These are phyloP conservation scores for Peromyscus polionotus DNA, from an alignment of 2,113 vertebrate species.

Conservation along the genomic window DNA sequence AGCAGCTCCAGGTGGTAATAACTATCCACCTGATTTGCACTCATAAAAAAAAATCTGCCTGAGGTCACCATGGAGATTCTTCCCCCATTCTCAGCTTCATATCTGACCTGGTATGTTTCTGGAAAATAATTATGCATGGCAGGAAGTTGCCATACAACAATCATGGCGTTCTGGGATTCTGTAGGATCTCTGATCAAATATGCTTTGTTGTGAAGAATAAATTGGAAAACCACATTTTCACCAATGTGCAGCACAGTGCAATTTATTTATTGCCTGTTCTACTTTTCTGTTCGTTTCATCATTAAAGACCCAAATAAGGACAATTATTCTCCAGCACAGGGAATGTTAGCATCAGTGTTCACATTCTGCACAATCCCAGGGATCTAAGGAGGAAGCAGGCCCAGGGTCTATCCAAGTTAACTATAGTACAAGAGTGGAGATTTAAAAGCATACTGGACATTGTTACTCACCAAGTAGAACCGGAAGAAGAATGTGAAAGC, in stretches of 20 bases:
- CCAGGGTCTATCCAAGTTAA: neutral
- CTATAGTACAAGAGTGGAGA: neutral
- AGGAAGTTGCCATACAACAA: constrained; percentile 72
- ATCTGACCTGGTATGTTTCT: constrained; percentile 66
- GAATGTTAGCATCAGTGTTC: constrained; percentile 12
- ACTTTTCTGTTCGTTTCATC: constrained; percentile 63
- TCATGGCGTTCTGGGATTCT: constrained; percentile 63
- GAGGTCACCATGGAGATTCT: constrained; percentile 73
- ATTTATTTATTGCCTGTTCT: constrained; percentile 56
- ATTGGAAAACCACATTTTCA: constrained; percentile 65
- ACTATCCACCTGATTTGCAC: constrained; percentile 78
- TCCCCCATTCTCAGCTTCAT: constrained; percentile 57
- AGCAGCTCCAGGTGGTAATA: constrained; percentile 80
- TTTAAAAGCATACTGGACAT: neutral
- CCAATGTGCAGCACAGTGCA: constrained; percentile 42
- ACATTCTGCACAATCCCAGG: neutral
- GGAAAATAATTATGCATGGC: constrained; percentile 78
- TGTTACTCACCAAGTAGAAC: constrained; percentile 11
- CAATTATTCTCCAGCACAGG: constrained; percentile 46
- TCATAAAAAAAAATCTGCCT: constrained; percentile 72
- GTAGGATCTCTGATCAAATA: constrained; percentile 63
- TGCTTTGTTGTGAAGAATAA: constrained; percentile 68
- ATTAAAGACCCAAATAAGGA: constrained; percentile 57
- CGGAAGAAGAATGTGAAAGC: neutral
- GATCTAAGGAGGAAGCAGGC: constrained; percentile 35